Evolutionary conservation across 53 echinoderm and acorn worm genomes (phyloP).

Genomic region (Temnopleurus reevesii): DNA sequence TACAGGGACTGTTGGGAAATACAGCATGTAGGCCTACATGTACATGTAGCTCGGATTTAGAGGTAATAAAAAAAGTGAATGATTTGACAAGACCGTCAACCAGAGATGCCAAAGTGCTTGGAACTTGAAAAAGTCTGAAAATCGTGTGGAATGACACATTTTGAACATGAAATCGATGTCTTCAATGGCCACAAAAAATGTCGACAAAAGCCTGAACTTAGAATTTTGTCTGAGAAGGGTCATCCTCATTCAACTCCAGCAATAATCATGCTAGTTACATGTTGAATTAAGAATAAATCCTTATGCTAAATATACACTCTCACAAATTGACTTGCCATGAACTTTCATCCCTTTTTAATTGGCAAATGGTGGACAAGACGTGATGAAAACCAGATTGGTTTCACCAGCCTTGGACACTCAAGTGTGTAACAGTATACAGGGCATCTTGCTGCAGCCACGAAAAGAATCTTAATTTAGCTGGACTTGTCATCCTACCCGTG

Average conservation of each 20-base stretch:
- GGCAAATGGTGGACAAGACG: background rate
- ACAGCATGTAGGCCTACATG: no score
- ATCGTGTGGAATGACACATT: no score
- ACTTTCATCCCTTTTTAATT: background rate
- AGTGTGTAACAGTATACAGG: slow-evolving; percentile 4
- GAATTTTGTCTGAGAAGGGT: background rate
- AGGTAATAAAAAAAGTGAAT: no score
- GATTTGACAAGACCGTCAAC: no score
- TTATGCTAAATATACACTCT: background rate
- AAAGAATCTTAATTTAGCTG: slow-evolving; percentile 22
- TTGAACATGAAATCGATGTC: no score
- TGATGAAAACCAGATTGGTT: background rate
- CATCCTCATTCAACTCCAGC: background rate
- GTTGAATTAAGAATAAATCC: background rate
- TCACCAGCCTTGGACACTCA: background rate
- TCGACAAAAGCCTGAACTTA: background rate
- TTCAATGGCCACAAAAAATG: no score
- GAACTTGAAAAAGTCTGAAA: no score
- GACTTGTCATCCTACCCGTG: background rate
- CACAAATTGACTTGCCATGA: background rate
- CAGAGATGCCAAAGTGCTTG: no score
- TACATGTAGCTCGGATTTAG: no score
- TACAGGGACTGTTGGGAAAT: no score
- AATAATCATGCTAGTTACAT: no score
- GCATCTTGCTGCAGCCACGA: background rate